Evolutionary conservation across 2,797 vertebrate species (phyloP).

Genomic region (Microctenopoma lineatum): DNA sequence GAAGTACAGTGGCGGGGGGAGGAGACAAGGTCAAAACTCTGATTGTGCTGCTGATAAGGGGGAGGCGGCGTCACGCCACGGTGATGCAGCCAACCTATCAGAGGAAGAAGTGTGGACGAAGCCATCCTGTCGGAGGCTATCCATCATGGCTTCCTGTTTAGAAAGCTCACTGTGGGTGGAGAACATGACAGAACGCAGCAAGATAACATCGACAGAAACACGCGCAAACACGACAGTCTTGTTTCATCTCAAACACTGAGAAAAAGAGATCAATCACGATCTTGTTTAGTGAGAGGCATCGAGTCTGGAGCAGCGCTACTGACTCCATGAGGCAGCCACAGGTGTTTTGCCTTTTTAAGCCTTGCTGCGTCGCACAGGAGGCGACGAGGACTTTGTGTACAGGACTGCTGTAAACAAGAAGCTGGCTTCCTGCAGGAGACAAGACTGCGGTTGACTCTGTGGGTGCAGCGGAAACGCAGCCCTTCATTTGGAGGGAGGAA

Average conservation of each 20-base stretch:
- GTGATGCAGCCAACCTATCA: slow-evolving; percentile 41
- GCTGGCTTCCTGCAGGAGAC: slow-evolving; percentile 77
- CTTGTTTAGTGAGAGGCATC: slow-evolving; percentile 3
- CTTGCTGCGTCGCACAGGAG: slow-evolving; percentile 1
- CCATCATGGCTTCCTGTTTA: slow-evolving; percentile 80
- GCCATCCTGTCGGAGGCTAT: slow-evolving; percentile 65
- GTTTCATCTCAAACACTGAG: not conserved
- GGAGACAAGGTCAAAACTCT: not conserved
- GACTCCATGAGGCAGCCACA: not conserved
- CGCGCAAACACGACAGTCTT: slow-evolving; percentile 6
- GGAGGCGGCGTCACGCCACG: not conserved
- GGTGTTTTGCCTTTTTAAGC: slow-evolving; percentile 15
- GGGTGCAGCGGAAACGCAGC: slow-evolving; percentile 60
- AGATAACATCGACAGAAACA: slow-evolving; percentile 42
- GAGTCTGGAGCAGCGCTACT: accelerated
- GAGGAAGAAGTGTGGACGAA: slow-evolving; percentile 67
- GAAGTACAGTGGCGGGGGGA: not conserved
- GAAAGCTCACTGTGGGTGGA: slow-evolving; percentile 56
- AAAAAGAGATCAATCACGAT: not conserved
- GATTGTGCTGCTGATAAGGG: slow-evolving; percentile 42
- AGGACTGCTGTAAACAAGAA: slow-evolving; percentile 69
- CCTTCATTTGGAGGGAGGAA: slow-evolving; percentile 69
- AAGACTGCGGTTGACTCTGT: slow-evolving; percentile 58
- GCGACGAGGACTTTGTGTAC: slow-evolving; percentile 3
- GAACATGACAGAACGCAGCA: slow-evolving; percentile 32